Evolutionary conservation across 2,888 invertebrate genomes (phyloP).

Genomic region (Platycnemis pennipes): DNA sequence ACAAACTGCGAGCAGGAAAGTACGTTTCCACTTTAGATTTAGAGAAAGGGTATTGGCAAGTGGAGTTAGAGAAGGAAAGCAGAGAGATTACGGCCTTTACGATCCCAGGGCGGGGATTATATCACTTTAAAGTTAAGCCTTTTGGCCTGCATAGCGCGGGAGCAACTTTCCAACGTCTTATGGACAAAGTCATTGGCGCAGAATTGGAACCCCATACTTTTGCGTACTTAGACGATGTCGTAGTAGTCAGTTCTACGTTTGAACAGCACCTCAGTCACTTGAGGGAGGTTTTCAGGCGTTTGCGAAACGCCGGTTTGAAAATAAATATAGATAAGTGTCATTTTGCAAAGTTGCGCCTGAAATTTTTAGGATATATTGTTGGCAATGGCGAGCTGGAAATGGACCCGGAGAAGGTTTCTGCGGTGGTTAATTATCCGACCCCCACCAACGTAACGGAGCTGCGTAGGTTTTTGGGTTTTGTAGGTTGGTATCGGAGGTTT

Average conservation of each 20-base stretch:
- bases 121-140: slow-evolving; percentile 79
- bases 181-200: slow-evolving; percentile 74
- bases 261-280: slow-evolving; percentile 72
- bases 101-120: slow-evolving; percentile 74
- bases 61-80: slow-evolving; percentile 72
- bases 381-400: slow-evolving; percentile 23
- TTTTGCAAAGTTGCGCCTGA: slow-evolving; percentile 70
- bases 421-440: slow-evolving; percentile 17
- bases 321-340: slow-evolving; percentile 73
- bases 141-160: slow-evolving; percentile 76
- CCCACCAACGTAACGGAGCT: slow-evolving; percentile 23
- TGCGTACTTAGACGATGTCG: slow-evolving; percentile 74
- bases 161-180: slow-evolving; percentile 74
- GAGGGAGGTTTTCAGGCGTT: slow-evolving; percentile 72
- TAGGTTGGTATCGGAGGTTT: slow-evolving; percentile 1
- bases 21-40: slow-evolving; percentile 76
- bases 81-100: slow-evolving; percentile 75
- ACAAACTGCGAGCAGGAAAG: slow-evolving; percentile 74
- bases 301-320: slow-evolving; percentile 72
- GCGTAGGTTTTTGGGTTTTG: background rate
- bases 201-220: slow-evolving; percentile 73
- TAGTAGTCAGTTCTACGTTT: slow-evolving; percentile 75
- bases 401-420: background rate
- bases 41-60: slow-evolving; percentile 75
- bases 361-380: slow-evolving; percentile 34